Base-by-base conservation (phyloP, 2,797 vertebrate genomes). In the Epinephelus malabaricus region DNA sequence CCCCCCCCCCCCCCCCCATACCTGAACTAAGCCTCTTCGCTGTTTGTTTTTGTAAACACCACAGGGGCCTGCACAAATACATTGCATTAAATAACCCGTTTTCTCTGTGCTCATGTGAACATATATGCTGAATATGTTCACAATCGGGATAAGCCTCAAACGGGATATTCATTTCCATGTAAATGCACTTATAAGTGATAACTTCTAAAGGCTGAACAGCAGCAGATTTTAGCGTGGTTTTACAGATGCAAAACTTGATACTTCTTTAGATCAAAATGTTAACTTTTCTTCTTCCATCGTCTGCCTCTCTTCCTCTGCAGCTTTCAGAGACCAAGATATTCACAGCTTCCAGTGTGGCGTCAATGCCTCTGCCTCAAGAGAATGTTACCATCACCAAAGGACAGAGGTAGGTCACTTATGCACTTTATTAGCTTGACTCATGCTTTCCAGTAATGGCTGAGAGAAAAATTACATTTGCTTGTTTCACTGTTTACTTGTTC, bases 291-390 rank as follows among this genome's bases (percentile, higher is more conserved):
- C 3, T 19, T 19, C 43, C 4, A 69, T 51, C 19, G 18, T 46
- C 13, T 50, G 9, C 17, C 14, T 47, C 4, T 70, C 3, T 64
- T 74, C 85, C 87, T 38, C 73, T 59, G 71, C 85, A 99, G 98
- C 97, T 99, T 88, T 98, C 98, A 19, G 98, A 99, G 94, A 99
- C 98, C 1, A 99, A 99, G 97, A 98, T 99, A 92, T 99, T 99
- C 93, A 99, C 98, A 17, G 97, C 98, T 56, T 99, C 98, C 93
- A 99, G 96, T 3, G 98, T 99, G 82, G 96, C 97, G 0, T 94
- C 98, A 19, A 92, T 97, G 85, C 97, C 98, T 83, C 90, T 96
- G 78, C 96, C 97, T 84, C 94, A 96, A 6, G 98, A 99, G 95
- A 98, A 96, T 70, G 97, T 99, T 90, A 99, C 98, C 94, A 99